These are phyloP conservation scores for Epinephelus coioides DNA, from an alignment of 2,797 vertebrate species.

Conservation along the genomic window DNA sequence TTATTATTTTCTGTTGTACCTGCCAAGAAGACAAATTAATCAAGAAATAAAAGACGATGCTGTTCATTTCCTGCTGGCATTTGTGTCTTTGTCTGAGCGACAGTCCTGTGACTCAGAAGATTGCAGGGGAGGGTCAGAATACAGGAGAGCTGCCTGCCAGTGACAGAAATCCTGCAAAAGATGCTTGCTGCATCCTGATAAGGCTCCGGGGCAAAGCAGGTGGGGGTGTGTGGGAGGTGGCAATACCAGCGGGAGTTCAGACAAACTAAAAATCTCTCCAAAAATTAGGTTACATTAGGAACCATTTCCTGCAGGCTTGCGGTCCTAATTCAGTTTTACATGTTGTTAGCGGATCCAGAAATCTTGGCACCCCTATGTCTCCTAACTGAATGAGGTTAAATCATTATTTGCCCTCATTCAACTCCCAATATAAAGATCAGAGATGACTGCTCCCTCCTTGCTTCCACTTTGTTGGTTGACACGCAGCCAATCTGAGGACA, in stretches of 20 bases:
- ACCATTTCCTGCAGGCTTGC: slow-evolving; percentile 27
- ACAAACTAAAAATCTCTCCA: slow-evolving; percentile 41
- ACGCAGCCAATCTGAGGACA: slow-evolving; percentile 50
- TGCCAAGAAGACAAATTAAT: slow-evolving; percentile 75
- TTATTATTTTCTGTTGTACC: slow-evolving; percentile 73
- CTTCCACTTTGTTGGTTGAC: slow-evolving; percentile 66
- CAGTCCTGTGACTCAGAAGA: slow-evolving; percentile 46
- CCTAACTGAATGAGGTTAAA: slow-evolving; percentile 41
- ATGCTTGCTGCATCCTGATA: slow-evolving; percentile 73
- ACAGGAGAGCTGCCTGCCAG: slow-evolving; percentile 50
- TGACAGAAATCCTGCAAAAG: slow-evolving; percentile 58
- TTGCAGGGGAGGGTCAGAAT: slow-evolving; percentile 55
- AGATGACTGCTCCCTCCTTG: slow-evolving; percentile 56
- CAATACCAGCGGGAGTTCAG: slow-evolving; percentile 32
- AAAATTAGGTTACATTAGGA: slow-evolving; percentile 32
- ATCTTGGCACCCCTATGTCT: slow-evolving; percentile 12
- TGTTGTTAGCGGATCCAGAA: slow-evolving; percentile 17
- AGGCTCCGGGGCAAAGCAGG: slow-evolving; percentile 51
- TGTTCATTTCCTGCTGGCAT: slow-evolving; percentile 72
- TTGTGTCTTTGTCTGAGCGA: slow-evolving; percentile 61
- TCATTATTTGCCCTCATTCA: slow-evolving; percentile 38
- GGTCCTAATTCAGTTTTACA: slow-evolving; percentile 7
- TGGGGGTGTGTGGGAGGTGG: slow-evolving; percentile 42
- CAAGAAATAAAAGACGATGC: slow-evolving; percentile 70
- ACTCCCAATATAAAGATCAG: slow-evolving; percentile 46